phyloP scores from a whole-genome alignment of 2,888 invertebrate genomes.

The Pasiphila rectangulata region DNA sequence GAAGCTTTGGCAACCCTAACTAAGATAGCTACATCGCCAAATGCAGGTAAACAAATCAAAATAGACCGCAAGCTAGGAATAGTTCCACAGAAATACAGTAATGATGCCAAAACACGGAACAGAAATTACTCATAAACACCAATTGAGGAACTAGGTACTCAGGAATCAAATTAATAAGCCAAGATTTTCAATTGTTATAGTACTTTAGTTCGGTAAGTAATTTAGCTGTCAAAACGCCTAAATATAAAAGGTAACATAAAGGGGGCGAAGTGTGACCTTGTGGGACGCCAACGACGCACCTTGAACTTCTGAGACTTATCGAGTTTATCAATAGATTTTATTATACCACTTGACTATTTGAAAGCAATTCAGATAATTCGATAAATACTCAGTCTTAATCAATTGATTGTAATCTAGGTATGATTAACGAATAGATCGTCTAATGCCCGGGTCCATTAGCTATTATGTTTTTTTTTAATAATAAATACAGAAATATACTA shows the following conservation, averaged over 20 bases:
- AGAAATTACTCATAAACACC: not conserved
- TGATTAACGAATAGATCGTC: not conserved
- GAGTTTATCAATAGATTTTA: conserved; percentile 33
- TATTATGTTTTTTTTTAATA: no score
- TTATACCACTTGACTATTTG: conserved; percentile 22
- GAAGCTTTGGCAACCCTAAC: no score
- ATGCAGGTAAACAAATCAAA: not conserved
- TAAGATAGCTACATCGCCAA: no score
- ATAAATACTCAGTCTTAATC: conserved; percentile 20
- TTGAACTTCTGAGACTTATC: conserved; percentile 31
- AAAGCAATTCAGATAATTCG: conserved; percentile 26
- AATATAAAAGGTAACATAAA: conserved; percentile 19
- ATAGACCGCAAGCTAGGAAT: not conserved
- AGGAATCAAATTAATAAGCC: conserved; percentile 4
- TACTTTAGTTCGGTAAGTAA: conserved; percentile 1
- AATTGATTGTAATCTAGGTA: conserved; percentile 1
- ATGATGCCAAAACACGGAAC: not conserved
- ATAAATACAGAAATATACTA: no score
- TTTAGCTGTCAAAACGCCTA: conserved; percentile 10
- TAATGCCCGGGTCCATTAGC: not conserved
- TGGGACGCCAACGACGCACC: conserved; percentile 30
- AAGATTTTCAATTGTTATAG: conserved; percentile 5
- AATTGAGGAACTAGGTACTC: not conserved
- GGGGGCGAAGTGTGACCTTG: conserved; percentile 29
- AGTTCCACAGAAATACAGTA: not conserved